phyloP scores from a whole-genome alignment of 2,888 invertebrate species.

The Helobdella robusta region DNA sequence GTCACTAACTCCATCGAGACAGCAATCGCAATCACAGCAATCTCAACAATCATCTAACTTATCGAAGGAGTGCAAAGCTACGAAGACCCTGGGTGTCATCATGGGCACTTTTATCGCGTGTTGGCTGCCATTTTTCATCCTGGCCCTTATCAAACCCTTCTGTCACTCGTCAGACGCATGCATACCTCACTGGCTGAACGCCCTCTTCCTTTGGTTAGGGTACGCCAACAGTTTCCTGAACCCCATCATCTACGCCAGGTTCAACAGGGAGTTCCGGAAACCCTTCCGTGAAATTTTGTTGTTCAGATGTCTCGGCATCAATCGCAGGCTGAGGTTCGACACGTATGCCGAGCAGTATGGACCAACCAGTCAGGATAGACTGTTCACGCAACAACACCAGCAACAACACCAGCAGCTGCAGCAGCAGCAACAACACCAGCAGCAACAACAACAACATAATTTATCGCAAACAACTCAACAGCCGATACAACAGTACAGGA shows the following conservation, averaged over 20 bases:
- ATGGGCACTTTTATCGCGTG: slow-evolving; percentile 88
- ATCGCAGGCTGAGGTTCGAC: slow-evolving; percentile 45
- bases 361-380: slow-evolving; percentile 9
- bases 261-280: slow-evolving; percentile 87
- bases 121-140: slow-evolving; percentile 90
- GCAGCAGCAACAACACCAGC: too few species aligned
- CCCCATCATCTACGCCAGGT: slow-evolving; percentile 88
- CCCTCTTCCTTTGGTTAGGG: slow-evolving; percentile 55
- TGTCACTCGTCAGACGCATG: slow-evolving; percentile 33
- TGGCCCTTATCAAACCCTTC: slow-evolving; percentile 64
- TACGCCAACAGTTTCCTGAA: slow-evolving; percentile 89
- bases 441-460: too few species aligned
- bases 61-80: slow-evolving; percentile 70
- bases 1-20: neutral
- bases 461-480: too few species aligned
- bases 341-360: slow-evolving; percentile 48
- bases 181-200: slow-evolving; percentile 41
- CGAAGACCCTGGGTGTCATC: slow-evolving; percentile 85
- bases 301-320: slow-evolving; percentile 52
- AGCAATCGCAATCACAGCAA: neutral
- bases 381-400: too few species aligned
- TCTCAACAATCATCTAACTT: slow-evolving; percentile 8
- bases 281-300: slow-evolving; percentile 87
- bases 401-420: too few species aligned
- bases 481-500: neutral